Percentiles rank a stretch among this genome's conserved stretches.
These are phyloP conservation scores for Lobophora halterata DNA, from an alignment of 2,888 invertebrate genomes.

Conservation along the genomic window DNA sequence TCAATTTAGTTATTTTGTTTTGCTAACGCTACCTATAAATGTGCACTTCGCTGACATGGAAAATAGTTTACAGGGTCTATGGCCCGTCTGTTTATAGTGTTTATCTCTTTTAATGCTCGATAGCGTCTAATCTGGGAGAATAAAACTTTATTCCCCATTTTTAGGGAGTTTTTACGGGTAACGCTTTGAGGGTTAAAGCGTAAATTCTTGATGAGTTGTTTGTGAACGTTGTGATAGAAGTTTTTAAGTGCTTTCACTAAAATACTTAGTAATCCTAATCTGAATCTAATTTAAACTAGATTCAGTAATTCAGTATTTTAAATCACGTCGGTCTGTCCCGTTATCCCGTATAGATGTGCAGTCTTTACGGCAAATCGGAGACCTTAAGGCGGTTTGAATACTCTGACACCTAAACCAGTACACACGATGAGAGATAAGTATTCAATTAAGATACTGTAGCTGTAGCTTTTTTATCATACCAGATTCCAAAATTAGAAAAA, in stretches of 20 bases:
- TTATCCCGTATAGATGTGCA: too few species aligned
- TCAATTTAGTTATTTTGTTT: constrained; percentile 27
- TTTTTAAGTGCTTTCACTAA: constrained; percentile 32
- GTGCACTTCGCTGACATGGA: constrained; percentile 74
- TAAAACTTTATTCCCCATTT: constrained; percentile 73
- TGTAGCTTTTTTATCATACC: too few species aligned
- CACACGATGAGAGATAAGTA: too few species aligned
- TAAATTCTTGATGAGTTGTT: constrained; percentile 72
- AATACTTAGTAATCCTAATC: too few species aligned
- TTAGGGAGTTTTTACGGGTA: constrained; percentile 67
- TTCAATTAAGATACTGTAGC: too few species aligned
- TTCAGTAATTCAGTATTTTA: too few species aligned
- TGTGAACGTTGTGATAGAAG: constrained; percentile 56
- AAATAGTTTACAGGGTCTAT: constrained; percentile 74
- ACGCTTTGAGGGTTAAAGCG: constrained; percentile 70
- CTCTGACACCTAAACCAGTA: too few species aligned
- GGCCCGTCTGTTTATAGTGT: constrained; percentile 50
- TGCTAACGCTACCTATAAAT: constrained; percentile 50
- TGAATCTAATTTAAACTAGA: too few species aligned
- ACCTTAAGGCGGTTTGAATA: too few species aligned
- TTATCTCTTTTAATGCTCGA: constrained; percentile 68
- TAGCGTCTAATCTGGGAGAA: constrained; percentile 72
- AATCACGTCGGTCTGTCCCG: too few species aligned
- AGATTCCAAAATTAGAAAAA: too few species aligned
- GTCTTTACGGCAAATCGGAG: too few species aligned